Evolutionary conservation across 2,113 vertebrate genomes (phyloP), one percentile per base, ranked within the genome.

Genomic region (Electrona antarctica): DNA sequence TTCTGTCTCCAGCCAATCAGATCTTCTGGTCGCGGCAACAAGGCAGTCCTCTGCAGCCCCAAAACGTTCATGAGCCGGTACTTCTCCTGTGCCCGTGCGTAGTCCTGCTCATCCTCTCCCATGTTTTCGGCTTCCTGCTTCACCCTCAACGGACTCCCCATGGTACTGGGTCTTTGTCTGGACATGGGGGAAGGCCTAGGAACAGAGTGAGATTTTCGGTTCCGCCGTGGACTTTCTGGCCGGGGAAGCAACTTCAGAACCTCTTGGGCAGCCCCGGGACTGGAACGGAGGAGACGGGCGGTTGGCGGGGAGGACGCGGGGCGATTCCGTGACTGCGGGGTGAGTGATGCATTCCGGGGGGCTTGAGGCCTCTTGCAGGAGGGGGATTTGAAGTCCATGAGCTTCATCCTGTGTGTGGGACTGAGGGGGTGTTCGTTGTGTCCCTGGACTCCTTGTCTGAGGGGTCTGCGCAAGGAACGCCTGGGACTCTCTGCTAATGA

Each of bases 371-470:
- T 92, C 78, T 95, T 94, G 8, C 71, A 88, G 10, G 92, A 94
- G 13, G 92, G 92, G 28, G 93, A 93, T 80, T 93, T 95, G 47
- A 94, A 95, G 85, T 94, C 93, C 92, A 95, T 91, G 55, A 95
- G 92, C 76, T 94, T 94, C 90, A 94, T 93, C 67, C 93, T 85
- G 55, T 92, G 90, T 2, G 83, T 87, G 54, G 93, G 90, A 64
- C 91, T 94, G 74, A 90, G 69, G 6, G 91, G 84, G 69, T 92
- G 84, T n/a, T 86, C 71, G 2, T 85, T 90, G 21, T 77, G 67
- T 45, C 67, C 58, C 59, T 79, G 79, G 4, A 64, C 0, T 54
- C 70, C 74, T 5, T 1, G 52, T 5, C 41, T 28, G 3, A 75
- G 60, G 1, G 1, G 75, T 60, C 78, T 49, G 14, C 80, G 81